Conservation (phyloP, 2,888 invertebrate species). For the Torymus auratus region DNA sequence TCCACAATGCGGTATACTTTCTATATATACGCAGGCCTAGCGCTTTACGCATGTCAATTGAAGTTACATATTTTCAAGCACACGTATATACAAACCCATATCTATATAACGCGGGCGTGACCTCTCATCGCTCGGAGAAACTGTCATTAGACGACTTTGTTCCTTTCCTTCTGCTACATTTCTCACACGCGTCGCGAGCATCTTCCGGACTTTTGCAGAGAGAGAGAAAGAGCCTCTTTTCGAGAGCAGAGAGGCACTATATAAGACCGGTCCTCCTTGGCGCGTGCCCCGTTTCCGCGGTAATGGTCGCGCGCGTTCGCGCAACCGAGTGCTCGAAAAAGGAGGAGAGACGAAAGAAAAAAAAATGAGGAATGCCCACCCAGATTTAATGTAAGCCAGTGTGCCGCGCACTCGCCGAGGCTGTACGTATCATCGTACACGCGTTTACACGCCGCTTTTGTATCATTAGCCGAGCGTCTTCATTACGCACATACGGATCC, state of each 20-base stretch:
- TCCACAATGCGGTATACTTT: too few relatives aligned
- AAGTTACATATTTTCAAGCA: background rate
- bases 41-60: too few relatives aligned
- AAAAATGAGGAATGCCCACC: slow-evolving; percentile 57
- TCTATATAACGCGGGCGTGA: background rate
- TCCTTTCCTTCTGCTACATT: slow-evolving; percentile 24
- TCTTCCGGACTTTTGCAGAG: background rate
- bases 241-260: background rate
- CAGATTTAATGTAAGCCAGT: slow-evolving; percentile 69
- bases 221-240: background rate
- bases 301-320: background rate
- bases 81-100: too few relatives aligned
- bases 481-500: slow-evolving; percentile 28
- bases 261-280: slow-evolving; percentile 22
- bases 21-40: too few relatives aligned
- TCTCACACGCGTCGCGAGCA: slow-evolving; percentile 8
- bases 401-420: slow-evolving; percentile 59
- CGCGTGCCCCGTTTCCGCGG: slow-evolving; percentile 10
- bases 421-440: background rate
- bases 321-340: background rate
- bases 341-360: background rate
- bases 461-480: slow-evolving; percentile 38
- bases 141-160: slow-evolving; percentile 4
- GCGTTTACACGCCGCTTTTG: slow-evolving; percentile 12
- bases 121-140: background rate